These are phyloP conservation scores for Bubo bubo DNA, from an alignment of 2,113 vertebrate species.

Conservation along the genomic window DNA sequence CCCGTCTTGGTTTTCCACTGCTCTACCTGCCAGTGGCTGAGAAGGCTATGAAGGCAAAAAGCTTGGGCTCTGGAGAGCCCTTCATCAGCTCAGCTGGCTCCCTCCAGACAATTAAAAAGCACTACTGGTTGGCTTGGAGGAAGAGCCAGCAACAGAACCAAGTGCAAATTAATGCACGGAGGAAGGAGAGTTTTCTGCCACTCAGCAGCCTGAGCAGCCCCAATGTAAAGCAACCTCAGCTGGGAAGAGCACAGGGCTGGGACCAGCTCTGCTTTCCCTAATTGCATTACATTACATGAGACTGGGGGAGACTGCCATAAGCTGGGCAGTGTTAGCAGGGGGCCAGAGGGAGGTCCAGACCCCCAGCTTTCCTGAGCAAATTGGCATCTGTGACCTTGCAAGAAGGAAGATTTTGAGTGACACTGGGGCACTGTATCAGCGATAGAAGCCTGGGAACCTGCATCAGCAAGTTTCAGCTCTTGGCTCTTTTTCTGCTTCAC, in stretches of 20 bases:
- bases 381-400: not conserved
- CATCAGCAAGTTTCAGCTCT: not conserved
- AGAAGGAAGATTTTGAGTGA: not conserved
- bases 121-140: not conserved
- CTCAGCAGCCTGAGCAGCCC: not conserved
- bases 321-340: rapidly evolving
- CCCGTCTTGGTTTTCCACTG: not conserved
- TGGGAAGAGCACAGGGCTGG: not conserved
- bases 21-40: not conserved
- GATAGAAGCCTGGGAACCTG: not conserved
- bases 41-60: not conserved
- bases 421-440: rapidly evolving
- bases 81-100: not conserved
- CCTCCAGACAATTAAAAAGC: slow-evolving; percentile 32
- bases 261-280: not conserved
- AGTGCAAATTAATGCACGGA: not conserved
- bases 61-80: not conserved
- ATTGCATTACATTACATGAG: not conserved
- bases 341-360: not conserved
- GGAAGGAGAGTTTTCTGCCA: not conserved
- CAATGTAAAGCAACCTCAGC: not conserved
- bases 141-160: not conserved
- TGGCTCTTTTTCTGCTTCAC: not conserved
- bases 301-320: not conserved
- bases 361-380: not conserved